Evolutionary conservation across 2,113 vertebrate genomes (phyloP).

Genomic region (Chrysemys picta): DNA sequence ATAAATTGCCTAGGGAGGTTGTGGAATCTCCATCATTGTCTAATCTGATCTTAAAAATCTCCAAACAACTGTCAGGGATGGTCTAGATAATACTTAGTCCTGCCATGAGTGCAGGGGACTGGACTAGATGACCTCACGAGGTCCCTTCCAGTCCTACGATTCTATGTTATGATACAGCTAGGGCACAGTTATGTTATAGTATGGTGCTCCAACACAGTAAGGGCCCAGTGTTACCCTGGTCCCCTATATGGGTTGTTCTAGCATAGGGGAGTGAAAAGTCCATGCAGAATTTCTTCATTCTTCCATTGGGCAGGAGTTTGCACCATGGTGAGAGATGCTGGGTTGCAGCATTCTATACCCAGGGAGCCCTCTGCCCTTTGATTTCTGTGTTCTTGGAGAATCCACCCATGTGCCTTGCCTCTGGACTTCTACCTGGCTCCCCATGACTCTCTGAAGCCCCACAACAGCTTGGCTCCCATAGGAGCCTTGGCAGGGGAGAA

Average conservation of each 20-base stretch:
- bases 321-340: not conserved
- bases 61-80: too few relatives aligned
- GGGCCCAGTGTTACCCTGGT: not conserved
- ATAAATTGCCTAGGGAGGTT: too few relatives aligned
- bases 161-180: not conserved
- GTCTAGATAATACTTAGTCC: too few relatives aligned
- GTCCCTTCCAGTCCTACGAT: too few relatives aligned
- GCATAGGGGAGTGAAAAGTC: not conserved
- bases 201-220: not conserved
- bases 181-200: not conserved
- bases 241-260: not conserved
- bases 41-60: too few relatives aligned
- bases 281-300: not conserved
- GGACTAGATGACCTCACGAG: too few relatives aligned
- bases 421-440: not conserved
- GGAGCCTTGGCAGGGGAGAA: not conserved
- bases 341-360: not conserved
- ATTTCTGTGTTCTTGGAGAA: not conserved
- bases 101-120: too few relatives aligned
- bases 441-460: not conserved
- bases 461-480: not conserved
- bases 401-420: not conserved
- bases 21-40: too few relatives aligned
- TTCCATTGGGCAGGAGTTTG: not conserved
- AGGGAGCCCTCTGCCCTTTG: not conserved